Evolutionary conservation across 2,888 invertebrate genomes (phyloP).

Genomic region (Entomobrya multifasciata): DNA sequence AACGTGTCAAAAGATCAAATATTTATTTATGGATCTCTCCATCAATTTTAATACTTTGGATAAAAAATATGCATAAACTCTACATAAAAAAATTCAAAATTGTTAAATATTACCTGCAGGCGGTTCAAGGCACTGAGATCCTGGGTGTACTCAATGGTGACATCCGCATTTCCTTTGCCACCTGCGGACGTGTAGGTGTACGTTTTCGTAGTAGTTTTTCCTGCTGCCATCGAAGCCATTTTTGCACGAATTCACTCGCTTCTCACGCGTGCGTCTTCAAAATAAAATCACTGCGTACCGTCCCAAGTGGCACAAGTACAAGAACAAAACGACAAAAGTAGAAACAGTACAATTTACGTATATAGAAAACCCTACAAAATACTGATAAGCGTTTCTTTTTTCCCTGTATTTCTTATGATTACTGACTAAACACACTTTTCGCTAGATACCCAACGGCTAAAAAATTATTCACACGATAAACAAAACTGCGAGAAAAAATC

Average conservation of each 20-base stretch:
- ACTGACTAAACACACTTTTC: too few relatives aligned
- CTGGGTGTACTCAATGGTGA: constrained; percentile 96
- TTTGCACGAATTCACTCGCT: constrained; percentile 69
- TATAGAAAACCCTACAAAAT: constrained; percentile 50
- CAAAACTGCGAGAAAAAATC: not conserved
- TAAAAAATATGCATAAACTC: too few relatives aligned
- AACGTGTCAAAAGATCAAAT: too few relatives aligned
- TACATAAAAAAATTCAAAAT: not conserved
- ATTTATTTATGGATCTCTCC: not conserved
- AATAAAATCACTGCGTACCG: constrained; percentile 33
- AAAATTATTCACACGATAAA: not conserved
- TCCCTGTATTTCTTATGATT: too few relatives aligned
- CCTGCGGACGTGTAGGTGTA: constrained; percentile 92
- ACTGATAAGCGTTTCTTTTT: constrained; percentile 51
- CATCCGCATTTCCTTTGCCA: constrained; percentile 88
- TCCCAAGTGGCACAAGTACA: constrained; percentile 18
- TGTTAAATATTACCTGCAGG: constrained; percentile 89
- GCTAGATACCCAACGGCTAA: constrained; percentile 3
- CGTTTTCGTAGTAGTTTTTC: constrained; percentile 91
- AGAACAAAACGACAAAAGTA: constrained; percentile 27
- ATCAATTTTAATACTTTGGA: not conserved
- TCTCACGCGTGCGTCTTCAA: constrained; percentile 16
- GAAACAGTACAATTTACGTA: too few relatives aligned
- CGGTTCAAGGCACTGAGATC: constrained; percentile 96
- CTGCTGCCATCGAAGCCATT: constrained; percentile 81